Percentiles rank a stretch among this genome's conserved stretches.
These are phyloP conservation scores for Enteromius viviparus DNA, from an alignment of 2,797 vertebrate species.

Conservation along the genomic window DNA sequence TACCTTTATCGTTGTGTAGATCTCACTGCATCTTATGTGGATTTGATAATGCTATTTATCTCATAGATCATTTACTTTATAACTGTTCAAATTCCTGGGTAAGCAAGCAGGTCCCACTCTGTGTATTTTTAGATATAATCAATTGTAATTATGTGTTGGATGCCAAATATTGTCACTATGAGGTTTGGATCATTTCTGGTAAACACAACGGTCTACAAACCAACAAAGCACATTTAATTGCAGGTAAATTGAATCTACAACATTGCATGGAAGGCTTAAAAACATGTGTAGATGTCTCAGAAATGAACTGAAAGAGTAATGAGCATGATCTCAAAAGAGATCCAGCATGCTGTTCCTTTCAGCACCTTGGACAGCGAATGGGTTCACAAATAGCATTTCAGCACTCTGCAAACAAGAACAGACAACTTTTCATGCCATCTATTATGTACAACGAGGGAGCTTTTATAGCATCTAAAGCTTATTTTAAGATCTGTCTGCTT, in stretches of 20 bases:
- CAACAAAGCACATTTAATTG: neutral
- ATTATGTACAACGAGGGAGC: neutral
- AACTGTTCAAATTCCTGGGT: neutral
- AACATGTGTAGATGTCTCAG: constrained; percentile 1
- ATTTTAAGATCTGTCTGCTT: constrained; percentile 6
- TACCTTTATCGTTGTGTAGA: constrained; percentile 8
- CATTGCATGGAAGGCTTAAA: neutral
- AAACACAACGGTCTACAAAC: too few relatives aligned
- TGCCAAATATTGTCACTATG: neutral
- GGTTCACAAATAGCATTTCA: constrained; percentile 16
- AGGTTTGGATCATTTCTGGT: neutral
- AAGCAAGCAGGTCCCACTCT: neutral
- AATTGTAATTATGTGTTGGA: neutral
- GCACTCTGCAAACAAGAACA: constrained; percentile 8
- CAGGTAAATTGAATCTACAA: neutral
- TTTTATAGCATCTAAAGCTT: constrained; percentile 18
- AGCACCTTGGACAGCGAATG: constrained; percentile 48
- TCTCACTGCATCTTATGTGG: neutral
- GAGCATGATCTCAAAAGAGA: neutral
- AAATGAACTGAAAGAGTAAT: neutral
- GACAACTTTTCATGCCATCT: constrained; percentile 12
- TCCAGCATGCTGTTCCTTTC: constrained; percentile 25
- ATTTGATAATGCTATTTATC: neutral
- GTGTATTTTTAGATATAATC: neutral
- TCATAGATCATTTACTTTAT: neutral